A percentile compares a stretch with the other conserved stretches of the same genome.
These are phyloP conservation scores for Lophotriccus pileatus DNA, from an alignment of 2,797 vertebrate species.

Conservation along the genomic window DNA sequence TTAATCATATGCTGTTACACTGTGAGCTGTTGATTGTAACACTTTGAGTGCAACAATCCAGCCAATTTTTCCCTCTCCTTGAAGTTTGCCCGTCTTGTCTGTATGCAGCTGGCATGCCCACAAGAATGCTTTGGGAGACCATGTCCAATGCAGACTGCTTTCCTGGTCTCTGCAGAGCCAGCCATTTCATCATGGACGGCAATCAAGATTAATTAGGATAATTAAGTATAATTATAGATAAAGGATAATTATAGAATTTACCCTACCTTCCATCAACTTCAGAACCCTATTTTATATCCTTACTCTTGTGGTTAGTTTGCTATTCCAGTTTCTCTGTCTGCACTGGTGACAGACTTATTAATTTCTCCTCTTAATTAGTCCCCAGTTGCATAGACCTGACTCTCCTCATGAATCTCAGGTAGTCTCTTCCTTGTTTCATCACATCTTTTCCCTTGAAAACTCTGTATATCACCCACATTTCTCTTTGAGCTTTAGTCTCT, in stretches of 20 bases:
- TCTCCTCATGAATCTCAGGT: slow-evolving; percentile 34
- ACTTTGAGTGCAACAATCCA: background rate
- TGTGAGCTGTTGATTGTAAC: background rate
- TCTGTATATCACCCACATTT: background rate
- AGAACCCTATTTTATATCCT: slow-evolving; percentile 1
- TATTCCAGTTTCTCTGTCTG: background rate
- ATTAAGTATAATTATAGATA: slow-evolving; percentile 63
- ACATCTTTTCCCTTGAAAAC: slow-evolving; percentile 15
- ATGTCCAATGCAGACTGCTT: background rate
- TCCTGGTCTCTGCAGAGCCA: slow-evolving; percentile 1
- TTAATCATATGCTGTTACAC: background rate
- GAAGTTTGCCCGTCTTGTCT: background rate
- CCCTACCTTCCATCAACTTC: slow-evolving; percentile 35
- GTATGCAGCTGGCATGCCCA: background rate
- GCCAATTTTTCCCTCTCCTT: background rate
- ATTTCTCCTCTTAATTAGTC: slow-evolving; percentile 43
- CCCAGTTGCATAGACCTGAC: background rate
- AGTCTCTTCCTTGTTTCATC: background rate
- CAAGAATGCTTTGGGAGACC: background rate
- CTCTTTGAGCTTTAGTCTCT: background rate
- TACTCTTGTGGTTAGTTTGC: background rate
- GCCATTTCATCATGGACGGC: background rate
- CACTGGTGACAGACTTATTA: slow-evolving; percentile 39
- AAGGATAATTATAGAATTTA: slow-evolving; percentile 56
- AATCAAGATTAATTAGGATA: slow-evolving; percentile 63